phyloP scores from a whole-genome alignment of 2,888 invertebrate species.

The Marronus borbonicus region DNA sequence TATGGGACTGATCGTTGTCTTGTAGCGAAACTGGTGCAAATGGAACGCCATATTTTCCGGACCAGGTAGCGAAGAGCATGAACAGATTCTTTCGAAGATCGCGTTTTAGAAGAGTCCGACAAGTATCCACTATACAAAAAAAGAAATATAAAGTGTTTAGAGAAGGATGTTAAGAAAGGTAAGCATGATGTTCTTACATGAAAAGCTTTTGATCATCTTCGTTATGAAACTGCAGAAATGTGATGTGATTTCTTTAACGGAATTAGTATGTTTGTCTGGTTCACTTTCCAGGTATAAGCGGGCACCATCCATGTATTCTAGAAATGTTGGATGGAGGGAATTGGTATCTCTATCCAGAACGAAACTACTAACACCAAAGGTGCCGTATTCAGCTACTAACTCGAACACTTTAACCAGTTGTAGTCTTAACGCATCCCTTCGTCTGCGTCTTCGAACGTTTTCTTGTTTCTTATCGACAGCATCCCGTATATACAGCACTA shows the following conservation, averaged over 20 bases:
- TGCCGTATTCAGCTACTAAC: slow-evolving; percentile 92
- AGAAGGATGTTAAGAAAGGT: slow-evolving; percentile 30
- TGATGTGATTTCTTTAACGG: slow-evolving; percentile 90
- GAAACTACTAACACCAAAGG: slow-evolving; percentile 82
- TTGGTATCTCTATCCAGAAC: slow-evolving; percentile 77
- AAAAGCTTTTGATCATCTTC: slow-evolving; percentile 94
- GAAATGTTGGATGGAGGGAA: slow-evolving; percentile 87
- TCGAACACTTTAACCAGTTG: slow-evolving; percentile 94
- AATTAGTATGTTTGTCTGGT: slow-evolving; percentile 92
- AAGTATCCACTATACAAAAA: slow-evolving; percentile 83
- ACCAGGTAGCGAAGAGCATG: slow-evolving; percentile 94
- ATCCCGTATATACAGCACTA: slow-evolving; percentile 92
- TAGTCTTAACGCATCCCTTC: slow-evolving; percentile 92
- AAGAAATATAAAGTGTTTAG: background rate
- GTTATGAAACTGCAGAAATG: slow-evolving; percentile 96
- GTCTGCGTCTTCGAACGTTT: slow-evolving; percentile 91
- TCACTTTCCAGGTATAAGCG: slow-evolving; percentile 93
- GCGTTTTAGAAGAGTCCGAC: slow-evolving; percentile 87
- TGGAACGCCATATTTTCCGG: slow-evolving; percentile 87
- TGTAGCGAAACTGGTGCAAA: slow-evolving; percentile 67
- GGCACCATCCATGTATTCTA: slow-evolving; percentile 96
- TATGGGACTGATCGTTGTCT: slow-evolving; percentile 60
- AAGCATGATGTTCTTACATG: slow-evolving; percentile 76
- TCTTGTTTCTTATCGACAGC: slow-evolving; percentile 98
- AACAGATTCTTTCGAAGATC: slow-evolving; percentile 92